Evolutionary conservation across 2,797 vertebrate species (phyloP), one percentile per base, ranked within the genome.

Genomic region (Antennarius maculatus): DNA sequence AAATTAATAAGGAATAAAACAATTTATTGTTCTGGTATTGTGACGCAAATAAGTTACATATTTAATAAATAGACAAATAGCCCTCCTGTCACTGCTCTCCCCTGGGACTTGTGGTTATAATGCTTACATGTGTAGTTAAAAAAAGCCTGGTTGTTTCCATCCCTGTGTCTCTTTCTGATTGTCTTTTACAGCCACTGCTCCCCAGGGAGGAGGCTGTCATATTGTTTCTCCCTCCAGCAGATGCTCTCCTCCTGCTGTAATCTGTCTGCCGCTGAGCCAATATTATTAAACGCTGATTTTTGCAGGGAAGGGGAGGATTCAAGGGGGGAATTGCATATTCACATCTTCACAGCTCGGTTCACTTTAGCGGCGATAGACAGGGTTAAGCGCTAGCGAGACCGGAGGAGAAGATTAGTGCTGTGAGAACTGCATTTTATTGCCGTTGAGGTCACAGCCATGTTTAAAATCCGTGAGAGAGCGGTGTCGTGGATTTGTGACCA

Each of bases 371-470:
- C 71, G 71, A 69, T 61, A 81, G 66, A 58, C 86, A 87, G 86
- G 91, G 86, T 91, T 87, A 91, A 88, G 84, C 89, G 85, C 77
- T 59, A 80, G 82, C 79, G 81, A 87, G 76, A 86, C 82, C 66
- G 29, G 74, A 80, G 85, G 68, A 80, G 80, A 79, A 88, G 89
- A 88, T 91, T 90, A 86, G 86, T 86, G 81, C 77, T 58, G 68
- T 65, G 84, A 87, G 86, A 89, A 88, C 81, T 79, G 86, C 82
- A 90, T 89, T 89, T 88, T 88, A 90, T 91, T 88, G 84, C 88
- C 76, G 76, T 66, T 92, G 91, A 92, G 90, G 89, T 92, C 90
- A 91, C 56, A 79, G 80, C 79, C 83, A 76, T 82, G 81, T 90
- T 92, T 88, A 89, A 90, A 54, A 90, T 75, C 82, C 85, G 84